Conservation (phyloP, 2,113 vertebrate genomes). For the Gymnarchus niloticus region DNA sequence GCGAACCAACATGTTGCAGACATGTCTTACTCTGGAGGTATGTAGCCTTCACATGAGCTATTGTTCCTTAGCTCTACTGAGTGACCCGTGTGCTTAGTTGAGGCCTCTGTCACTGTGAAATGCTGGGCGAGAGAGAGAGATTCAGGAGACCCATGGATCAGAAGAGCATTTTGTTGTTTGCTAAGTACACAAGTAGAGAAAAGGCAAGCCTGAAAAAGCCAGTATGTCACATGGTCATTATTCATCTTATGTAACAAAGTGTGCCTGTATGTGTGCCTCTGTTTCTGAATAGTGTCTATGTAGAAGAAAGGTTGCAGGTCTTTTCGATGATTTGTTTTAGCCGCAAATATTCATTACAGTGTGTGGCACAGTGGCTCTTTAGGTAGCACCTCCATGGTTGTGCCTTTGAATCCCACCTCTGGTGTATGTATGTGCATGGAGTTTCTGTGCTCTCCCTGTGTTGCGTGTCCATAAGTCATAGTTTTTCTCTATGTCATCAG, state of each 20-base stretch:
- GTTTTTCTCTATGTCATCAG: not conserved
- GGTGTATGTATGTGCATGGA: not conserved
- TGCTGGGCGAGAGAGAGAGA: not conserved
- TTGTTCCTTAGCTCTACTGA: not conserved
- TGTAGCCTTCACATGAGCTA: not conserved
- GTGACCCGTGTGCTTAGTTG: not conserved
- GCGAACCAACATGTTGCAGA: not conserved
- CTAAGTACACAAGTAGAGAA: not conserved
- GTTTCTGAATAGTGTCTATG: not conserved
- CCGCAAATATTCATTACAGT: not conserved
- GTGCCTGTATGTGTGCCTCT: not conserved
- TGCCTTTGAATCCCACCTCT: not conserved
- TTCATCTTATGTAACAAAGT: conserved; percentile 17
- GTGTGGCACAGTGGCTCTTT: not conserved
- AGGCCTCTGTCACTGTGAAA: not conserved
- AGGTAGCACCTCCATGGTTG: not conserved
- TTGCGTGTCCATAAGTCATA: too few relatives aligned
- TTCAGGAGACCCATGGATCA: not conserved
- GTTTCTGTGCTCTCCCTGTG: not conserved
- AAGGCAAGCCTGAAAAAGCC: not conserved
- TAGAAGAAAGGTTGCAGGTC: not conserved
- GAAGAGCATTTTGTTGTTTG: not conserved
- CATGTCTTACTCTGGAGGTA: not conserved
- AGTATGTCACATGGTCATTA: not conserved
- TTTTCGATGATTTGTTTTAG: conserved; percentile 7